Evolutionary conservation across 2,888 invertebrate genomes (phyloP).

Genomic region (Pantelozetes paolii): DNA sequence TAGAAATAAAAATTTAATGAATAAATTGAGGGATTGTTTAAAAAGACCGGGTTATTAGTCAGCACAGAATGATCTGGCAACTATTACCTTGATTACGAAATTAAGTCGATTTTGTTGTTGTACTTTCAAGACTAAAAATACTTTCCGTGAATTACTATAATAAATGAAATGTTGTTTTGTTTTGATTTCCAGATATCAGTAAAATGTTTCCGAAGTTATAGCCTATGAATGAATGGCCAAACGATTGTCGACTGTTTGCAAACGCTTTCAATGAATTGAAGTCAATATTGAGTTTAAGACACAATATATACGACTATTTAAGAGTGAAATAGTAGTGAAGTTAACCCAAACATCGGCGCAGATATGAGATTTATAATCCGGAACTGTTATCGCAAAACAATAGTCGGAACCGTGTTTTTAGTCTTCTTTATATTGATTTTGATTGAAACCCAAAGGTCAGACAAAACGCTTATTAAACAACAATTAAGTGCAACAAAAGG

Average conservation of each 20-base stretch:
- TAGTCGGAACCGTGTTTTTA: not conserved
- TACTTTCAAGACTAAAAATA: too few species aligned
- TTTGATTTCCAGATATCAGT: too few species aligned
- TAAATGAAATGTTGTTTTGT: too few species aligned
- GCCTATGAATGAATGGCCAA: not conserved
- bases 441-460: not conserved
- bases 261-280: not conserved
- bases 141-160: too few species aligned
- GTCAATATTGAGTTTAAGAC: not conserved
- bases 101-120: too few species aligned
- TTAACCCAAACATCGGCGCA: not conserved
- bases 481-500: not conserved
- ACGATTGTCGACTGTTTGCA: not conserved
- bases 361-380: conserved; percentile 15
- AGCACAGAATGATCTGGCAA: too few species aligned
- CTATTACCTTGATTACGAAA: too few species aligned
- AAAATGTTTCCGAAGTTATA: not conserved
- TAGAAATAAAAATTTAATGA: too few species aligned
- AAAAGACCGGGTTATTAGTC: too few species aligned
- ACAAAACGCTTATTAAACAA: not conserved
- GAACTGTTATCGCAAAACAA: conserved; percentile 23
- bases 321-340: too few species aligned
- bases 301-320: not conserved
- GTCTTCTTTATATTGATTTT: not conserved
- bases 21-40: too few species aligned